These are phyloP conservation scores for Cyprinodon tularosa DNA, from an alignment of 2,113 vertebrate species.

Conservation along the genomic window DNA sequence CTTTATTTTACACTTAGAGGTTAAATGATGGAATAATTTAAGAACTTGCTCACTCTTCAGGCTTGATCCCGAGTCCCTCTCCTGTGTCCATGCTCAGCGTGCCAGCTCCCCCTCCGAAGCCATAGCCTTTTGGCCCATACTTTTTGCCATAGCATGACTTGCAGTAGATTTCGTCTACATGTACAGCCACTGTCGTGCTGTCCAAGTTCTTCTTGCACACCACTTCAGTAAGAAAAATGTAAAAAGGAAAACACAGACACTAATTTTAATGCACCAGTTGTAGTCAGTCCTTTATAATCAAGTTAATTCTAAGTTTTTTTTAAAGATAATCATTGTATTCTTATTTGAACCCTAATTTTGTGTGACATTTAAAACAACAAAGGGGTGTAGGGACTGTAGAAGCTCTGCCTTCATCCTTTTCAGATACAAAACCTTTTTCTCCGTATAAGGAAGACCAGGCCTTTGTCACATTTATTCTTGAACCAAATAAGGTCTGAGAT, in stretches of 20 bases:
- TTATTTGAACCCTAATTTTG: conserved; percentile 11
- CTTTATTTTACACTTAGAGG: not conserved
- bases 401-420: not conserved
- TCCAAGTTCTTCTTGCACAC: conserved; percentile 96
- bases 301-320: not conserved
- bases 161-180: conserved; percentile 95
- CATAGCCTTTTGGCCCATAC: conserved; percentile 96
- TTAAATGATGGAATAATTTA: not conserved
- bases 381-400: not conserved
- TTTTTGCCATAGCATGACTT: conserved; percentile 97
- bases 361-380: conserved; percentile 20
- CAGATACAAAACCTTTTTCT: conserved; percentile 53
- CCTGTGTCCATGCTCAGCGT: conserved; percentile 92
- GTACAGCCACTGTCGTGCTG: conserved; percentile 94
- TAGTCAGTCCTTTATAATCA: not conserved
- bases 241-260: not conserved
- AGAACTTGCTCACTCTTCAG: conserved; percentile 82
- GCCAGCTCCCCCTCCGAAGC: conserved; percentile 91
- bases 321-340: not conserved
- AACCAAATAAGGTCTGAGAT: conserved; percentile 70
- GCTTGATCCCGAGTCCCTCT: conserved; percentile 88
- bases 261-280: not conserved
- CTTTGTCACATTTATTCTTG: conserved; percentile 51
- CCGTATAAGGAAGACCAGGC: conserved; percentile 64
- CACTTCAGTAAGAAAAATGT: conserved; percentile 74